Evolutionary conservation across 2,797 vertebrate species (phyloP), one percentile per base, ranked within the genome.

Genomic region (Cygnus olor): DNA sequence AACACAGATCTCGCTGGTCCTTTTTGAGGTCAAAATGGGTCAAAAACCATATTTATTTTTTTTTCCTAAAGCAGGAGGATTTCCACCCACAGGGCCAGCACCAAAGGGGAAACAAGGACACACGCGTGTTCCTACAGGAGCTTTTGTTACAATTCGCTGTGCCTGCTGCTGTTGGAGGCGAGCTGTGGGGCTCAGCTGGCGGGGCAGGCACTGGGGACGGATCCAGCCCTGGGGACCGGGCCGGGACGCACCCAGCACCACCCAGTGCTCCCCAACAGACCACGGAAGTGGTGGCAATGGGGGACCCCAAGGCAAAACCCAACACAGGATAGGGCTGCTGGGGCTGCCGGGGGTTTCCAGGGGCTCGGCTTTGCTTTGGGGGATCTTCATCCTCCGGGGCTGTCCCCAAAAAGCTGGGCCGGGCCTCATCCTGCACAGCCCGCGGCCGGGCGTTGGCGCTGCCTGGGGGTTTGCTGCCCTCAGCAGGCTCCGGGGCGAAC

Each of bases 221-320:
- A 85, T 44, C 2, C 65, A 73, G 36, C 17, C 3, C 9, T 36
- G 0, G 0, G 47, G 11, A 53, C 11, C 0, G 0, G 49, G 49
- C 14, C 25, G 8, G 25, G 73, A 44, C 0, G 1, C 42, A 4
- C 28, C 18, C 64, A n/a, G 42, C 47, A 44, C 16, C 0, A 0
- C 38, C 54, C 0, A 0, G 30, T 19, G 85, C 71, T 27, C 80
- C 0, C 0, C 9, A 19, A 45, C 6, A 10, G 45, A 2, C 22
- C 6, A 10, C 0, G 1, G 1, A 61, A 20, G 20, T 34, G 76
- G 36, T 17, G 57, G 21, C 8, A 5, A 44, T 1, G 22, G 51
- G 0, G 73, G 30, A 18, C 9, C 40, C 28, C 58, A 34, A 5
- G 32, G 17, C 9, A 34, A 61, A 21, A 81, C 14, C 51, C 51